Evolutionary conservation across 2,113 vertebrate genomes (phyloP).

Genomic region (Peromyscus californicus): DNA sequence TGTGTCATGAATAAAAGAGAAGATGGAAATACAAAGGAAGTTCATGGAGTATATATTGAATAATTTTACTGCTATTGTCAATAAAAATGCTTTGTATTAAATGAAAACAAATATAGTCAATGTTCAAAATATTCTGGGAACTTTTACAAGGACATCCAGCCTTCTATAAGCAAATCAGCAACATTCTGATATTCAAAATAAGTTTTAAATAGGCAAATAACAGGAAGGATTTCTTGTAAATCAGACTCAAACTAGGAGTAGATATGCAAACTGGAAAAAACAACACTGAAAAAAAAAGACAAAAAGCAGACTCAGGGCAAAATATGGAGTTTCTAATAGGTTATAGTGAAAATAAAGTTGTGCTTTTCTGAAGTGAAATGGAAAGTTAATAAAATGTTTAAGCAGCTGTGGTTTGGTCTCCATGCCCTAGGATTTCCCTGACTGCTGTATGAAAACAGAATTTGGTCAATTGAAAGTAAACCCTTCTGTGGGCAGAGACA

Average conservation of each 20-base stretch:
- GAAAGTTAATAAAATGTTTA: constrained; percentile 42
- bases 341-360: not conserved
- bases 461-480: not conserved
- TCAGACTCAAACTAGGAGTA: not conserved
- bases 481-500: not conserved
- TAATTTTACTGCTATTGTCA: not conserved
- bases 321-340: not conserved
- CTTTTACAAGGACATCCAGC: not conserved
- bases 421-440: not conserved
- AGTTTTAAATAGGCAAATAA: not conserved
- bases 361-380: constrained; percentile 14
- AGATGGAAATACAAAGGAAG: not conserved
- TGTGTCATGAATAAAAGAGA: constrained; percentile 22
- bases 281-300: not conserved
- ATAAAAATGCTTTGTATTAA: constrained; percentile 3
- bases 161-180: not conserved
- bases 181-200: not conserved
- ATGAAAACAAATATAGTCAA: not conserved
- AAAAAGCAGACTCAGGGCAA: not conserved
- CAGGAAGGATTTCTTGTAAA: not conserved
- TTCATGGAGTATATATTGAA: not conserved
- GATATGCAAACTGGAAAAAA: not conserved
- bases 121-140: not conserved
- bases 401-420: not conserved
- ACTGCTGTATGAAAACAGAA: not conserved